Conservation (phyloP, 2,888 invertebrate species). For the Cinara cedri region DNA sequence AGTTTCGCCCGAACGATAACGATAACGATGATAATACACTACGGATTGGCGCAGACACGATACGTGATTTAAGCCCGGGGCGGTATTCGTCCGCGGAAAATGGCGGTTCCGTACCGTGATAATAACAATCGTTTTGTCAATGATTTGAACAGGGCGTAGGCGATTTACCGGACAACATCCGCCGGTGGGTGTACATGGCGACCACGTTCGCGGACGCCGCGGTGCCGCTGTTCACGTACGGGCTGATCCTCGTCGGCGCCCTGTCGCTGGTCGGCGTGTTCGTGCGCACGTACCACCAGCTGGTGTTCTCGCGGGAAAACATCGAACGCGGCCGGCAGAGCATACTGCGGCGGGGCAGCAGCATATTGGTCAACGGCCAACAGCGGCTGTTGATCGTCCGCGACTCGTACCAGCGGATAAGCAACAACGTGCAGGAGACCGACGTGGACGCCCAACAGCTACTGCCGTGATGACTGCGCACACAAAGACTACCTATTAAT, state of each 20-base stretch:
- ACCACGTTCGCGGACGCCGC: constrained; percentile 78
- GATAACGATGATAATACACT: too few relatives aligned
- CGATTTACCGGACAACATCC: constrained; percentile 78
- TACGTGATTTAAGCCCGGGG: too few relatives aligned
- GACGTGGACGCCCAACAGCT: constrained; percentile 57
- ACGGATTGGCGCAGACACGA: too few relatives aligned
- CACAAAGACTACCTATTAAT: not conserved
- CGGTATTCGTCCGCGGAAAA: too few relatives aligned
- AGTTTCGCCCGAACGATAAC: too few relatives aligned
- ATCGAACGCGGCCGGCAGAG: constrained; percentile 72
- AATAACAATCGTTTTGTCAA: not conserved
- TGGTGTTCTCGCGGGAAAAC: constrained; percentile 75
- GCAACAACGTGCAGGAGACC: constrained; percentile 60
- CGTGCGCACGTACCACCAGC: constrained; percentile 76
- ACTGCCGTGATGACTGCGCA: constrained; percentile 33
- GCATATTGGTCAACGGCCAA: constrained; percentile 68
- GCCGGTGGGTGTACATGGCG: constrained; percentile 80
- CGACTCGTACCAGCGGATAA: constrained; percentile 68
- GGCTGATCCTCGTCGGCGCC: constrained; percentile 74
- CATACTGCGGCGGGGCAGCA: constrained; percentile 73
- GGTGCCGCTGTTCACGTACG: constrained; percentile 74
- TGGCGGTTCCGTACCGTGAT: too few relatives aligned
- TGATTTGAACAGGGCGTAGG: constrained; percentile 71
- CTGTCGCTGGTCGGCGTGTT: constrained; percentile 72
- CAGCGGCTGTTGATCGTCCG: constrained; percentile 68